A percentile compares a stretch with the other conserved stretches of the same genome.
phyloP scores from a whole-genome alignment of 2,113 vertebrate genomes.

The Athene noctua region DNA sequence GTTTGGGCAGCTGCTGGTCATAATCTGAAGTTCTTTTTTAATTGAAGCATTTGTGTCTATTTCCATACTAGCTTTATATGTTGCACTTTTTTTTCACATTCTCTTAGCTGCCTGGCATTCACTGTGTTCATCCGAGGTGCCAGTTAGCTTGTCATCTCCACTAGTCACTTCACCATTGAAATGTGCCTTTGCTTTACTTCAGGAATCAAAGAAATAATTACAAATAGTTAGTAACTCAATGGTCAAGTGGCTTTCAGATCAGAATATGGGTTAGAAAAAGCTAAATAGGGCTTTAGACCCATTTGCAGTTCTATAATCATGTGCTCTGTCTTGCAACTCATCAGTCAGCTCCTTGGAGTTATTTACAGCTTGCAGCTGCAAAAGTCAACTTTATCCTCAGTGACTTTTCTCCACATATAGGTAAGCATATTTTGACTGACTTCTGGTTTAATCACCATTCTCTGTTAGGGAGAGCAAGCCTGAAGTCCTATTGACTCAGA shows the following conservation, averaged over 20 bases:
- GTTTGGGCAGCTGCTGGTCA: neutral
- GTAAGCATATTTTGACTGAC: neutral
- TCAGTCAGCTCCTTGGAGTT: neutral
- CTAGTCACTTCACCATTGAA: neutral
- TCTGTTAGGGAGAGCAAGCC: neutral
- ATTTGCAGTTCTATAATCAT: neutral
- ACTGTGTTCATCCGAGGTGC: neutral
- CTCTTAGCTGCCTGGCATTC: neutral
- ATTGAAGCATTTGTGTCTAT: neutral
- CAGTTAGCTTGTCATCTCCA: constrained; percentile 29
- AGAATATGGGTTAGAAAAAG: neutral
- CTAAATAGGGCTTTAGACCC: neutral
- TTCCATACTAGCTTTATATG: neutral
- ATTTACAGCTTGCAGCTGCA: neutral
- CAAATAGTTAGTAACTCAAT: neutral
- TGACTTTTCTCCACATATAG: neutral
- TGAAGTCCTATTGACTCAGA: neutral
- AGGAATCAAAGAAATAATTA: constrained; percentile 3
- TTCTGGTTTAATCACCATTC: neutral
- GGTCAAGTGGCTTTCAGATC: neutral
- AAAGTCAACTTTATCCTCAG: neutral
- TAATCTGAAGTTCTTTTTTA: constrained; percentile 13
- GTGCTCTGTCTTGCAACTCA: neutral
- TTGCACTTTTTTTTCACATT: neutral
- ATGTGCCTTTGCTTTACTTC: neutral